A percentile compares a stretch with the other conserved stretches of the same genome.
phyloP scores from a whole-genome alignment of 2,888 invertebrate species.

The Girardia tigrina region DNA sequence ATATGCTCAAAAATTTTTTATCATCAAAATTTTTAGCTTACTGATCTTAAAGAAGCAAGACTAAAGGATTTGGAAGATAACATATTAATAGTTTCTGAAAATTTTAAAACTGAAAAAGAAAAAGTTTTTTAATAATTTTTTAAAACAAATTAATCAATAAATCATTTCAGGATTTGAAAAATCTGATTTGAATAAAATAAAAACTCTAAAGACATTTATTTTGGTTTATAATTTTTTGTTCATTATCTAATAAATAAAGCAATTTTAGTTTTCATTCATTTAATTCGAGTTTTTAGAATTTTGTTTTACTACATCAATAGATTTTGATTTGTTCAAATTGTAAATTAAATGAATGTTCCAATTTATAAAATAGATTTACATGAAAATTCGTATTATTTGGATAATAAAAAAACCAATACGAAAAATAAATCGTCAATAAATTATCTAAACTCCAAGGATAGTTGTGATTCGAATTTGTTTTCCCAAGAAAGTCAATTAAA shows the following conservation, averaged over 20 bases:
- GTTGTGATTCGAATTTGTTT: not conserved
- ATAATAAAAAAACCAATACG: not conserved
- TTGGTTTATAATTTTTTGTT: not conserved
- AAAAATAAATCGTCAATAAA: not conserved
- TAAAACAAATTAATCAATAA: not conserved
- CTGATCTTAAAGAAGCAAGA: not conserved
- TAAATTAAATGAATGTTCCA: not conserved
- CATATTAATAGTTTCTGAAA: not conserved
- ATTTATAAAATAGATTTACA: constrained; percentile 1
- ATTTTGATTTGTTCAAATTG: not conserved
- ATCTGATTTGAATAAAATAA: not conserved
- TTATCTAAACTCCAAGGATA: not conserved
- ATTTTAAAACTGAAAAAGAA: not conserved
- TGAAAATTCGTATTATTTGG: not conserved
- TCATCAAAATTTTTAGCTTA: not conserved
- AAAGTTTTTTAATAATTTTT: not conserved
- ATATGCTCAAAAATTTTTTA: not conserved
- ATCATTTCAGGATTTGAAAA: not conserved
- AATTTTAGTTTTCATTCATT: not conserved
- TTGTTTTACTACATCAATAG: not conserved
- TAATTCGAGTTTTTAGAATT: too few relatives aligned
- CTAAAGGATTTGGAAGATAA: not conserved
- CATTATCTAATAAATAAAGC: not conserved
- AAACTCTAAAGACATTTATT: not conserved
- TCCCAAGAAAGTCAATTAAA: constrained; percentile 18